Conservation (phyloP, 2,797 vertebrate genomes). For the Iguana delicatissima region DNA sequence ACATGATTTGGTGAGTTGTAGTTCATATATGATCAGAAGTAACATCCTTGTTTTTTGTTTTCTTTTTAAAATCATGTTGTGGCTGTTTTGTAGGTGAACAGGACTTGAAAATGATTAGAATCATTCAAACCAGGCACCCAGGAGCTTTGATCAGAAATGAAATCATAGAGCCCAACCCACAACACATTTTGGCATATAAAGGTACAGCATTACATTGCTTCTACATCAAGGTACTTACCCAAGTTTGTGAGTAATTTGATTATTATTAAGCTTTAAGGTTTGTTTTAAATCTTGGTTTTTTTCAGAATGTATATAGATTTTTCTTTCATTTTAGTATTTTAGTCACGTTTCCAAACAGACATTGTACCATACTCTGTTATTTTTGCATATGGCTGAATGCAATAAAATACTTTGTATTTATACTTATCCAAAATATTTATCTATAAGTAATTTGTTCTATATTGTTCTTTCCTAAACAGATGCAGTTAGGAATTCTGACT, state of each 20-base stretch:
- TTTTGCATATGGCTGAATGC: too few relatives aligned
- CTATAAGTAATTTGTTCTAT: neutral
- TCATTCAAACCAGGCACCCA: conserved; percentile 65
- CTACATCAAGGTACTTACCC: too few relatives aligned
- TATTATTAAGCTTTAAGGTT: too few relatives aligned
- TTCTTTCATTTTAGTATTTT: too few relatives aligned
- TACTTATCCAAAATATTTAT: neutral
- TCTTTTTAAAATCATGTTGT: neutral
- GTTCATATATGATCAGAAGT: neutral
- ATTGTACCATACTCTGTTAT: too few relatives aligned
- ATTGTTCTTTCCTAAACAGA: conserved; percentile 53
- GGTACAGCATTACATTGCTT: conserved; percentile 46
- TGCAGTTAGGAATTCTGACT: conserved; percentile 77
- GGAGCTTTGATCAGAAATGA: conserved; percentile 64
- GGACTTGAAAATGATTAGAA: conserved; percentile 75
- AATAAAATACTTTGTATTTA: too few relatives aligned
- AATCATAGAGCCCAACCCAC: conserved; percentile 70
- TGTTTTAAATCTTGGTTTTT: too few relatives aligned
- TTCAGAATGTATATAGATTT: too few relatives aligned
- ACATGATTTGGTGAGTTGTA: neutral
- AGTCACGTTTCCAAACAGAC: too few relatives aligned
- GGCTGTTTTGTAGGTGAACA: conserved; percentile 64
- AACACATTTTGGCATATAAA: conserved; percentile 72
- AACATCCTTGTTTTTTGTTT: neutral
- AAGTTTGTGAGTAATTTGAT: too few relatives aligned